Percentiles rank a stretch among this genome's conserved stretches.
Conservation (phyloP, 2,888 invertebrate genomes). For the Platycnemis pennipes region DNA sequence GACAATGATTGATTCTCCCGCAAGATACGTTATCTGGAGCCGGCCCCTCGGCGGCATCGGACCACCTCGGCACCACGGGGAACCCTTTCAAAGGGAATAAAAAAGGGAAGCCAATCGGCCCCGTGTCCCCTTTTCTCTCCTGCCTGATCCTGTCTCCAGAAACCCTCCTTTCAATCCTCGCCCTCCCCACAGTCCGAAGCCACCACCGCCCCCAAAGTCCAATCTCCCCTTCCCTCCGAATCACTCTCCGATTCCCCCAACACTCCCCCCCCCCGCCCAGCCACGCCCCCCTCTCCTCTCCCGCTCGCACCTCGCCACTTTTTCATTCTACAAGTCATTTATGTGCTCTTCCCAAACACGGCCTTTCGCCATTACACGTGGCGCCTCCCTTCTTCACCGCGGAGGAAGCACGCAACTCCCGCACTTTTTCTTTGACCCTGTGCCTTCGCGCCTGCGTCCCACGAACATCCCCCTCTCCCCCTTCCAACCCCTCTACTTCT, state of each 20-base stretch:
- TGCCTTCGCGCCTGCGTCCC: background rate
- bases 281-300: background rate
- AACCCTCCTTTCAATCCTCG: too few species aligned
- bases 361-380: slow-evolving; percentile 57
- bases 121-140: background rate
- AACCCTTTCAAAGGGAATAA: background rate
- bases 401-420: slow-evolving; percentile 28
- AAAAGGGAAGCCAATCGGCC: background rate
- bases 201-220: background rate
- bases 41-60: background rate
- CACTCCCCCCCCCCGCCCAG: background rate
- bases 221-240: background rate
- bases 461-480: background rate
- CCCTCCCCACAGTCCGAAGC: too few species aligned
- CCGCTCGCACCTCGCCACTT: background rate
- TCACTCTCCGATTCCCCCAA: background rate
- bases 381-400: slow-evolving; percentile 20
- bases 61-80: background rate
- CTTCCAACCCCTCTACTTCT: background rate
- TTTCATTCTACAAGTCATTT: slow-evolving; percentile 57
- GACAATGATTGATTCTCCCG: slow-evolving; percentile 18
- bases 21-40: background rate
- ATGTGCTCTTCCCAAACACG: background rate
- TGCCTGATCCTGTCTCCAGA: background rate
- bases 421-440: background rate